These are phyloP conservation scores for Mastomys coucha DNA, from an alignment of 2,113 vertebrate species.

Conservation along the genomic window DNA sequence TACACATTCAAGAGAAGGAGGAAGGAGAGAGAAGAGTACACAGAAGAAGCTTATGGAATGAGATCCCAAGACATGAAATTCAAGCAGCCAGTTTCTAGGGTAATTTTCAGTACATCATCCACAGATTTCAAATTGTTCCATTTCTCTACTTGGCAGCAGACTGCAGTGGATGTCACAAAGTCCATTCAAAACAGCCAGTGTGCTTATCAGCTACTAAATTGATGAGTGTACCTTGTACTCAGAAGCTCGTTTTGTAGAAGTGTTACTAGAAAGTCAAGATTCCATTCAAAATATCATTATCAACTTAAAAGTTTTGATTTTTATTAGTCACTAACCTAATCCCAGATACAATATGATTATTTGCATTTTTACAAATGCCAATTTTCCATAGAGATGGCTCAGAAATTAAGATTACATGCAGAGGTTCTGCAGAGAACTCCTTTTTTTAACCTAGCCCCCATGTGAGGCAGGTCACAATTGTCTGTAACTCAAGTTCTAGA, in stretches of 20 bases:
- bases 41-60: not conserved
- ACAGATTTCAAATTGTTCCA: not conserved
- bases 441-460: not conserved
- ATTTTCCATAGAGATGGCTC: not conserved
- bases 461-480: no score
- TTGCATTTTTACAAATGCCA: not conserved
- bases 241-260: conserved; percentile 16
- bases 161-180: not conserved
- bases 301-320: not conserved
- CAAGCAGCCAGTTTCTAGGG: not conserved
- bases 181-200: not conserved
- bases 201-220: not conserved
- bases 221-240: not conserved
- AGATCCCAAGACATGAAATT: not conserved
- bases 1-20: not conserved
- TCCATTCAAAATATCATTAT: not conserved
- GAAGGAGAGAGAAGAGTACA: not conserved
- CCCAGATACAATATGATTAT: not conserved
- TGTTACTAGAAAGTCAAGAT: not conserved
- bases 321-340: not conserved
- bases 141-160: not conserved
- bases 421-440: not conserved
- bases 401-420: not conserved
- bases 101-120: not conserved
- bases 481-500: not conserved